phyloP scores from a whole-genome alignment of 2,888 invertebrate species.

The Synanthedon formicaeformis region DNA sequence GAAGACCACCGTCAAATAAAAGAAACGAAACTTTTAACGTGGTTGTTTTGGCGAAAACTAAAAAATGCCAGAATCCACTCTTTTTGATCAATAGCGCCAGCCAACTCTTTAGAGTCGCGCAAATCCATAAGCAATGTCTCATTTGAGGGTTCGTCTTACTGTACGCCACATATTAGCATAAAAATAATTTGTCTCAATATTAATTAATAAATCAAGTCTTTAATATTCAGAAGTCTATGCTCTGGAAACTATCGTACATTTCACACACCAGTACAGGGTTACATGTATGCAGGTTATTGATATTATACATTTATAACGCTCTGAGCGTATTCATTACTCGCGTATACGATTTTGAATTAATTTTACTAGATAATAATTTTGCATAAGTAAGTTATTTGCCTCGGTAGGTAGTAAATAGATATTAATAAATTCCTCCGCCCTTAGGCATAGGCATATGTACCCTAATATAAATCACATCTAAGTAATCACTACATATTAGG shows the following conservation, averaged over 20 bases:
- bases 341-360: conserved; percentile 11
- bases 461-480: background rate
- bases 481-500: no score
- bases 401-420: conserved; percentile 1
- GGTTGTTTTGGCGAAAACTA: no score
- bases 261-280: no score
- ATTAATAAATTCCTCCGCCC: conserved; percentile 2
- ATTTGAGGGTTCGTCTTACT: background rate
- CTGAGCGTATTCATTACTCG: conserved; percentile 14
- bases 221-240: no score
- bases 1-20: no score
- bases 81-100: no score
- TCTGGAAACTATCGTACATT: no score
- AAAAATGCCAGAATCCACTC: no score
- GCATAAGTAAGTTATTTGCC: conserved; percentile 1
- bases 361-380: conserved; percentile 2
- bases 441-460: background rate
- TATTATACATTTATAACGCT: conserved; percentile 17
- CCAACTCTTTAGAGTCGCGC: no score
- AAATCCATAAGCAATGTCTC: no score
- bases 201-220: no score
- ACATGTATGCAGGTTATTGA: conserved; percentile 14
- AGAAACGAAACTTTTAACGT: no score
- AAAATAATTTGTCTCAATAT: conserved; percentile 1
- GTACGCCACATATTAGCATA: conserved; percentile 1